phyloP scores from a whole-genome alignment of 2,888 invertebrate species.

The Zaprionus bogoriensis region DNA sequence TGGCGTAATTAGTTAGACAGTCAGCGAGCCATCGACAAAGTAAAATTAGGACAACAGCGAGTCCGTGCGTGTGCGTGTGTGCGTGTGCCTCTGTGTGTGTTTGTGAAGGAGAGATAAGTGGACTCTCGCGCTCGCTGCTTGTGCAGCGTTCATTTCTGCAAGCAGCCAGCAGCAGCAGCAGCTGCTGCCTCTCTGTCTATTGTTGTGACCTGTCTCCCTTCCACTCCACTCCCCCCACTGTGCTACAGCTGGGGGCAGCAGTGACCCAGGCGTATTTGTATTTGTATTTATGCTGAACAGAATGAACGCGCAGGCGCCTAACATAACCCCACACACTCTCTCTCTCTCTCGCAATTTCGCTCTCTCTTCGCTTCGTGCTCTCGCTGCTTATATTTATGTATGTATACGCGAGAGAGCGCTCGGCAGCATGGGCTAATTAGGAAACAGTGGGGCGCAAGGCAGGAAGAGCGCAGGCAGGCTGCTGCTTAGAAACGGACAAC shows the following conservation, averaged over 20 bases:
- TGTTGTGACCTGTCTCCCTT: constrained; percentile 31
- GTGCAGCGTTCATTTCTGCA: constrained; percentile 72
- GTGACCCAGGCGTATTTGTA: constrained; percentile 20
- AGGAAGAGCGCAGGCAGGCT: not conserved
- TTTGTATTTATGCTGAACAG: constrained; percentile 48
- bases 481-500: constrained; percentile 31
- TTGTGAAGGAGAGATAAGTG: constrained; percentile 15
- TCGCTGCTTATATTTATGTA: constrained; percentile 58
- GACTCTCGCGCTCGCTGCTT: constrained; percentile 9
- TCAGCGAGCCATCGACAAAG: constrained; percentile 29
- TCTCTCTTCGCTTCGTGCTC: constrained; percentile 1
- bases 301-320: constrained; percentile 44
- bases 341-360: constrained; percentile 4
- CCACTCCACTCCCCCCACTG: not conserved
- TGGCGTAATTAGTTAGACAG: constrained; percentile 67
- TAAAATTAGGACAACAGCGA: constrained; percentile 58
- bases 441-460: constrained; percentile 2
- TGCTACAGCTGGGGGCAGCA: constrained; percentile 9
- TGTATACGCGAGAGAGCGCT: constrained; percentile 46
- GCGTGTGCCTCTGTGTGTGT: not conserved
- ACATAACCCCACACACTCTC: constrained; percentile 21
- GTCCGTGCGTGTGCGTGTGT: not conserved
- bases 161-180: constrained; percentile 15
- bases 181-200: constrained; percentile 14
- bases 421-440: constrained; percentile 36